phyloP scores from a whole-genome alignment of 2,797 vertebrate species.

The Myotis findleyi region DNA sequence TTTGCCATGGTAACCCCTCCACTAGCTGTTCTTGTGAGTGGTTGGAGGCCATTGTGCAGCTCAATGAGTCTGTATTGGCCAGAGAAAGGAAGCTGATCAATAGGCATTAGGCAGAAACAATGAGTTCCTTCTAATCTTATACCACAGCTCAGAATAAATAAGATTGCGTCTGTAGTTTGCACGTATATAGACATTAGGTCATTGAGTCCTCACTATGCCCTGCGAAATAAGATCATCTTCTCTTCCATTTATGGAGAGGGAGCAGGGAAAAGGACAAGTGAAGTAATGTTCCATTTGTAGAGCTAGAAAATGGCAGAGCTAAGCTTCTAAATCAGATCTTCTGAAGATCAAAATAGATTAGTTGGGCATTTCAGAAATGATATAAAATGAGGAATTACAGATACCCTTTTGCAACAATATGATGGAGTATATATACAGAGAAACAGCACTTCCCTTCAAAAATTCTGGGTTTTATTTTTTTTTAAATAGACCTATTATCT shows the following conservation, averaged over 20 bases:
- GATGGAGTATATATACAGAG: background rate
- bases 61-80: background rate
- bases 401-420: background rate
- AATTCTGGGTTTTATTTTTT: too few species aligned
- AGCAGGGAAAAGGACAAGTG: background rate
- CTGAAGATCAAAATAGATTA: background rate
- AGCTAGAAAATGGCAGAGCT: background rate
- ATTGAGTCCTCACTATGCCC: background rate
- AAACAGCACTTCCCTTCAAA: background rate
- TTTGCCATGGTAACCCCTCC: background rate
- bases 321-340: background rate
- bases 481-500: too few species aligned
- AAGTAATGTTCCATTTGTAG: background rate
- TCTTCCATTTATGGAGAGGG: background rate
- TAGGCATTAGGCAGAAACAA: background rate
- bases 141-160: background rate
- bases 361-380: constrained; percentile 19
- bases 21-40: background rate
- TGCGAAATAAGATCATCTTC: background rate
- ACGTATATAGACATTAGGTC: background rate
- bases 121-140: background rate
- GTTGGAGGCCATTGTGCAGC: background rate
- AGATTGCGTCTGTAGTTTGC: background rate
- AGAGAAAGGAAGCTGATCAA: background rate
- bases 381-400: background rate